Conservation (phyloP, 2,113 vertebrate species). For the Bubalus kerabau region DNA sequence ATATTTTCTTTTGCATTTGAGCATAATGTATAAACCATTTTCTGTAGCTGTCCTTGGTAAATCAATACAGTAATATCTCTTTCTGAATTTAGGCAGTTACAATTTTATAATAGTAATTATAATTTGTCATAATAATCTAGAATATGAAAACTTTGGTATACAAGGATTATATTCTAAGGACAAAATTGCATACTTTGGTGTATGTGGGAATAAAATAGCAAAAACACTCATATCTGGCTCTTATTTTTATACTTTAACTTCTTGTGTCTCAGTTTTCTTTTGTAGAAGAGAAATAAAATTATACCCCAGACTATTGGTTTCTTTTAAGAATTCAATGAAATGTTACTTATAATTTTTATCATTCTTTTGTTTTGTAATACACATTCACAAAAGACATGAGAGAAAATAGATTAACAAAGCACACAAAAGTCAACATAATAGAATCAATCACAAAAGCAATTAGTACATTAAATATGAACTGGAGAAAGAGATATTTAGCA, state of each 20-base stretch:
- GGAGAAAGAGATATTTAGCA: background rate
- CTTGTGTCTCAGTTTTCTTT: background rate
- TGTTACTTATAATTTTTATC: background rate
- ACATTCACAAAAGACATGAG: background rate
- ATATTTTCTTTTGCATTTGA: background rate
- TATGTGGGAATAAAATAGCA: background rate
- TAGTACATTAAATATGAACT: background rate
- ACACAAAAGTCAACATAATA: background rate
- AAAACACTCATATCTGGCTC: background rate
- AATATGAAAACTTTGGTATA: background rate
- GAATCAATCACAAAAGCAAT: background rate
- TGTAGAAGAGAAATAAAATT: background rate
- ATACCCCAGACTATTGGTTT: accelerated
- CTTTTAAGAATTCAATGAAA: background rate
- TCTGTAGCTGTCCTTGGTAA: background rate
- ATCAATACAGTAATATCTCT: background rate
- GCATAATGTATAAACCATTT: background rate
- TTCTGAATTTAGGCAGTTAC: background rate
- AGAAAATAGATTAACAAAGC: background rate
- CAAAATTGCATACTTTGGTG: background rate
- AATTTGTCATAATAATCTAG: too few relatives aligned
- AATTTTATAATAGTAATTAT: background rate
- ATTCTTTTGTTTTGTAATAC: background rate
- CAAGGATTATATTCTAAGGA: background rate
- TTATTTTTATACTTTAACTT: background rate